Conservation (phyloP, 2,888 invertebrate species). For the Caenorhabditis becei region DNA sequence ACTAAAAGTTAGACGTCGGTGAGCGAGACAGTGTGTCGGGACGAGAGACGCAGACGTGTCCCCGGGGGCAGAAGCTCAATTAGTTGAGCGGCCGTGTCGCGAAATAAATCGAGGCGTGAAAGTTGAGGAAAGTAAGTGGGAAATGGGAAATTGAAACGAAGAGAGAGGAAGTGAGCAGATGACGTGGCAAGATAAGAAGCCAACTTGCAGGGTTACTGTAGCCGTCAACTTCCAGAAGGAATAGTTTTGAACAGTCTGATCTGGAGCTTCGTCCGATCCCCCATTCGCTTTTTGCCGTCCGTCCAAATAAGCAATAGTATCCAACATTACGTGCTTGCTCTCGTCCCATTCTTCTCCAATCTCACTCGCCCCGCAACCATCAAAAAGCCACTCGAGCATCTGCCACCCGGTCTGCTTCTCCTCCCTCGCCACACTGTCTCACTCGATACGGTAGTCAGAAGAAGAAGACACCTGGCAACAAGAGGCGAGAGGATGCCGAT, state of each 20-base stretch:
- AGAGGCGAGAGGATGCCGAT: constrained; percentile 19
- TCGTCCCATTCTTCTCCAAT: constrained; percentile 7
- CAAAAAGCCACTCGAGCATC: constrained; percentile 52
- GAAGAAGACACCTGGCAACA: constrained; percentile 44
- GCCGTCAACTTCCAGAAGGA: too few relatives aligned
- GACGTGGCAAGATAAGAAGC: constrained; percentile 35
- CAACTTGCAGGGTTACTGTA: not conserved
- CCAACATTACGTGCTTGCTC: constrained; percentile 32
- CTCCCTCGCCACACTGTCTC: not conserved
- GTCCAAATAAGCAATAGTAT: constrained; percentile 43
- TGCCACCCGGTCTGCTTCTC: constrained; percentile 34
- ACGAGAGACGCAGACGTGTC: constrained; percentile 28
- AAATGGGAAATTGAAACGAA: too few relatives aligned
- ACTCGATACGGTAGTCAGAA: constrained; percentile 38
- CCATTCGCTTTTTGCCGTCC: not conserved
- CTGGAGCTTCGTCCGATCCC: not conserved
- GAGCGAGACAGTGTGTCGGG: constrained; percentile 1
- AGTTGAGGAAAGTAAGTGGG: not conserved
- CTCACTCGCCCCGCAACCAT: constrained; percentile 6
- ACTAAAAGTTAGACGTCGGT: constrained; percentile 53
- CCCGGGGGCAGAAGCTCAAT: constrained; percentile 37
- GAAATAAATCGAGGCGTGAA: constrained; percentile 26
- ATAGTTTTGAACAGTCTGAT: too few relatives aligned
- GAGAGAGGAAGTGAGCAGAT: not conserved
- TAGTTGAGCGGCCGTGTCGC: constrained; percentile 23